Percentiles rank a stretch among this genome's conserved stretches.
These are phyloP conservation scores for Danio albolineatus DNA, from an alignment of 2,797 vertebrate species.

Conservation along the genomic window DNA sequence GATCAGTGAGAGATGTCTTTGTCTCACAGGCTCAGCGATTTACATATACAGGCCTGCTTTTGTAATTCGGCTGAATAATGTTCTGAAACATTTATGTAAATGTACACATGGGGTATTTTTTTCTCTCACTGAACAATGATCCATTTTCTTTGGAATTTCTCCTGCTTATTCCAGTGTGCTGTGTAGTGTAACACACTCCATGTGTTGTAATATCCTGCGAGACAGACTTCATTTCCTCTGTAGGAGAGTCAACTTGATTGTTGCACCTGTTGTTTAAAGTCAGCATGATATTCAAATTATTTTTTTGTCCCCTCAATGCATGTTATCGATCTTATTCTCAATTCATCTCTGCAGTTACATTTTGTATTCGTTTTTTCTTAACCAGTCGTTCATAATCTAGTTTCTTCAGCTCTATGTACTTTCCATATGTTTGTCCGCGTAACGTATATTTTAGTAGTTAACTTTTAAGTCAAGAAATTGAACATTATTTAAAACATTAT, in stretches of 20 bases:
- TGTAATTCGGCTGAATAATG: not conserved
- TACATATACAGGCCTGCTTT: conserved; percentile 23
- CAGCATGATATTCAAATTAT: not conserved
- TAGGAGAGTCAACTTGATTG: conserved; percentile 2
- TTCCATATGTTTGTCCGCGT: too few species aligned
- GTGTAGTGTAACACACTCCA: not conserved
- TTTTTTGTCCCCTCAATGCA: not conserved
- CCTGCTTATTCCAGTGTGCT: not conserved
- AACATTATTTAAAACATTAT: too few species aligned
- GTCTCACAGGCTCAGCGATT: not conserved
- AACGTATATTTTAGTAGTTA: too few species aligned
- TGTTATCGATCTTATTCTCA: not conserved
- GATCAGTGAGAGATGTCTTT: conserved; percentile 11
- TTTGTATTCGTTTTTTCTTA: not conserved
- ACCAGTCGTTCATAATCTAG: not conserved
- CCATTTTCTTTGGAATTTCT: not conserved
- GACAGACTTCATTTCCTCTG: conserved; percentile 30
- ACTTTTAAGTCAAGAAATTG: too few species aligned
- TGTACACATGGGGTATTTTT: not conserved
- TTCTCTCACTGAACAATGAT: not conserved
- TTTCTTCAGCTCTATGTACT: too few species aligned
- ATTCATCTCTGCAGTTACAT: not conserved
- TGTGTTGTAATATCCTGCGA: conserved; percentile 42
- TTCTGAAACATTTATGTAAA: not conserved
- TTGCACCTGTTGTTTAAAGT: not conserved